Evolutionary conservation across 2,888 invertebrate species (phyloP).

Genomic region (Limnephilus marmoratus): DNA sequence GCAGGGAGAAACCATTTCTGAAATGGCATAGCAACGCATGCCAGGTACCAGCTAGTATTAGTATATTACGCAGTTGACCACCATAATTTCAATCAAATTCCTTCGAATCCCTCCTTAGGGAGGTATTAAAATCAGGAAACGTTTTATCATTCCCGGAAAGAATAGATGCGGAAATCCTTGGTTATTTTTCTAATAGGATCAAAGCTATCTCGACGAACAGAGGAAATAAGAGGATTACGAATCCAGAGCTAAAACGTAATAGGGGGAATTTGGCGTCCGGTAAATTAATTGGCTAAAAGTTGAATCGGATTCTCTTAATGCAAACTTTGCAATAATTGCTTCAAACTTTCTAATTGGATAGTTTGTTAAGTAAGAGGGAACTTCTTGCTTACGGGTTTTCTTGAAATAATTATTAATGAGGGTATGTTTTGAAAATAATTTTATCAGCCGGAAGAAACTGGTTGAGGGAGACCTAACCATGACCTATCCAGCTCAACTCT

Average conservation of each 20-base stretch:
- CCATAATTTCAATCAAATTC: background rate
- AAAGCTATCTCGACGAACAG: background rate
- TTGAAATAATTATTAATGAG: background rate
- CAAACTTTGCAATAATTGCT: background rate
- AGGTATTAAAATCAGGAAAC: background rate
- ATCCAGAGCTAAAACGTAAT: conserved; percentile 7
- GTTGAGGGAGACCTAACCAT: too few species aligned
- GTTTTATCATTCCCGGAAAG: background rate
- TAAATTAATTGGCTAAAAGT: conserved; percentile 4
- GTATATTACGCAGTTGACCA: too few species aligned
- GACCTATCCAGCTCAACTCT: too few species aligned
- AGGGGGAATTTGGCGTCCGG: background rate
- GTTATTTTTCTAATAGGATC: conserved; percentile 4
- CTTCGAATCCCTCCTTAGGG: background rate
- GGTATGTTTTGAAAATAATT: background rate
- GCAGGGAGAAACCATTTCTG: too few species aligned
- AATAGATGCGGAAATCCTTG: background rate
- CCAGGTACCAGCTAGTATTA: too few species aligned
- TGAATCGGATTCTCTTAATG: background rate
- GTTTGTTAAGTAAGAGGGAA: background rate
- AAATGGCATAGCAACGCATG: too few species aligned
- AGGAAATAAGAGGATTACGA: background rate
- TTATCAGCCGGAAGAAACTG: too few species aligned
- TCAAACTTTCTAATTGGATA: background rate
- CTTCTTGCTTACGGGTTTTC: background rate